These are phyloP conservation scores for Solen grandis DNA, from an alignment of 1,140 invertebrate genomes.

Conservation along the genomic window DNA sequence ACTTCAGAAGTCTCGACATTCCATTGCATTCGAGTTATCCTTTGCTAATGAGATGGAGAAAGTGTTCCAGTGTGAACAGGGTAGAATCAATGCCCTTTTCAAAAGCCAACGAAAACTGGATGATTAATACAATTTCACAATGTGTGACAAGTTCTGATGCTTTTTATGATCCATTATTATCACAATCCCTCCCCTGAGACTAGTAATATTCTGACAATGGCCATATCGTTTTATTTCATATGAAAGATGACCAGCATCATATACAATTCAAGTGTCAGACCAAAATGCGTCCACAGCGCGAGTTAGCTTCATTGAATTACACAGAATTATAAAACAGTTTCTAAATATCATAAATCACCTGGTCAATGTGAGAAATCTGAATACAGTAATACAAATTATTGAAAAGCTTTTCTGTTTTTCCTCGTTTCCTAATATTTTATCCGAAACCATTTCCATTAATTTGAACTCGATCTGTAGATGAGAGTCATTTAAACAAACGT, in stretches of 20 bases:
- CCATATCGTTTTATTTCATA: background rate
- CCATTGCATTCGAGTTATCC: conserved; percentile 34
- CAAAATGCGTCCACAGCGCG: no score
- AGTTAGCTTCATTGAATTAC: no score
- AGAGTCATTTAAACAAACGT: no score
- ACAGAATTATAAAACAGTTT: no score
- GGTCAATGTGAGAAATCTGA: no score
- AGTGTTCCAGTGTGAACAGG: background rate
- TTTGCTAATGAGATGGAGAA: conserved; percentile 16
- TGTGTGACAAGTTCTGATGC: background rate
- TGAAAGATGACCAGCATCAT: background rate
- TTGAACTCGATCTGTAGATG: no score
- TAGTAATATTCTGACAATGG: background rate
- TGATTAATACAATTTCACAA: conserved; percentile 44
- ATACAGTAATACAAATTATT: no score
- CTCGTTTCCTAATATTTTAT: no score
- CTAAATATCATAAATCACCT: no score
- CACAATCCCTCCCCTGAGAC: background rate
- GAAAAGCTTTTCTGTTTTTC: no score
- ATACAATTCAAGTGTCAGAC: background rate
- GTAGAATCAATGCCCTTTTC: conserved; percentile 44
- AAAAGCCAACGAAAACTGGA: conserved; percentile 22
- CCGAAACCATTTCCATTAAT: no score
- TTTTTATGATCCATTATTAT: background rate
- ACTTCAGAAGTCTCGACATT: conserved; percentile 47